Evolutionary conservation across 2,797 vertebrate species (phyloP).

Genomic region (Enteromius anoplus): DNA sequence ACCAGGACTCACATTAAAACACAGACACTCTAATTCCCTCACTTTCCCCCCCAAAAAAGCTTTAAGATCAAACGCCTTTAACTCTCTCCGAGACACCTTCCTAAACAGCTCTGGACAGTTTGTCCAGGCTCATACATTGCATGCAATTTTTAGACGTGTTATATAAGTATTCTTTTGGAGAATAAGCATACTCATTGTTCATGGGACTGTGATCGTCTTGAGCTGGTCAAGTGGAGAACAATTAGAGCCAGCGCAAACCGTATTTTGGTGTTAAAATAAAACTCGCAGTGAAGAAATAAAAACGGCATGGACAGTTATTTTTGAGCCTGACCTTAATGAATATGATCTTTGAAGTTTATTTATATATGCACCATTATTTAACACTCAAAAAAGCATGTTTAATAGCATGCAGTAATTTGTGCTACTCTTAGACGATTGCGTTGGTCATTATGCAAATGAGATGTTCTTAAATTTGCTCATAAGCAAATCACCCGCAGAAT

Average conservation of each 20-base stretch:
- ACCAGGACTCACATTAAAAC: conserved; percentile 38
- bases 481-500: not conserved
- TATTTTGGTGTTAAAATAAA: not conserved
- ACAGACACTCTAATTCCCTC: conserved; percentile 41
- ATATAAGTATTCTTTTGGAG: not conserved
- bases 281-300: not conserved
- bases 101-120: not conserved
- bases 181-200: not conserved
- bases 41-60: conserved; percentile 29
- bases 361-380: not conserved
- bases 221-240: not conserved
- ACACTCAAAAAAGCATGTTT: not conserved
- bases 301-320: not conserved
- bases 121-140: not conserved
- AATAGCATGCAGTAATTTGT: not conserved
- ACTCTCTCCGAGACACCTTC: conserved; percentile 15
- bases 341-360: not conserved
- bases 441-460: not conserved
- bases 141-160: not conserved
- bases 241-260: not conserved
- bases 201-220: not conserved
- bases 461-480: not conserved
- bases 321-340: not conserved
- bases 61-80: conserved; percentile 38
- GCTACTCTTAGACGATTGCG: not conserved